Evolutionary conservation across 2,888 invertebrate genomes (phyloP), one percentile per base, ranked within the genome.

Genomic region (Criorhina ranunculi): DNA sequence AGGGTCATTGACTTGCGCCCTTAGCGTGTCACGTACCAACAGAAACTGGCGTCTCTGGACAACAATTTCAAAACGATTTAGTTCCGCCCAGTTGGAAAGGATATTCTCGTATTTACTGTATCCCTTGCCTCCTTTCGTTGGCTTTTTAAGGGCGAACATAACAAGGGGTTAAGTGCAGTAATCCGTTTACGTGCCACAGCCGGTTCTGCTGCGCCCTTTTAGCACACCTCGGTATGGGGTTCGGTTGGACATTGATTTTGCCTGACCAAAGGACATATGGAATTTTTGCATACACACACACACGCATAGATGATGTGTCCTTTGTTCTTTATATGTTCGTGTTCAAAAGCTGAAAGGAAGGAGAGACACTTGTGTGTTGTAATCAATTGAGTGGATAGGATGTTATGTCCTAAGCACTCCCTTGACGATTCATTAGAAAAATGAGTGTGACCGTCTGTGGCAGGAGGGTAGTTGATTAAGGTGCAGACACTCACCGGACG

Each of bases 111-210:
- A 24, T 44, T 35, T 44, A 42, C 24, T 24, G 46, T 31, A 19
- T 42, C 8, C 55, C n/a, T 15, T 24, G 33, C 33, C n/a, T 29
- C 15, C 57, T 7, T n/a, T 60, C n/a, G n/a, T n/a, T 6, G 42
- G 5, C 12, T 37, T 33, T 7, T 1, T 12, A 29, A 70, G 15
- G 35, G 49, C 29, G 31, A 64, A 76, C 17, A 17, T 72, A 72
- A 66, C 78, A 57, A 62, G 80, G 40, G 80, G 67, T 69, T 75
- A 75, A 80, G 75, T 80, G 62, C 62, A 44, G 70, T 72, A 79
- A 79, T 79, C 70, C 72, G 64, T 79, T 79, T 79, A 70, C 24
- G 33, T 72, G 64, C 11, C n/a, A n/a, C 55, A 44, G 49, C 24
- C 64, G 72, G 51, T 49, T 78, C 12, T 11, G 49, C 49, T 78